These are phyloP conservation scores for Poeciliopsis infans DNA, from an alignment of 2,797 vertebrate genomes.

Conservation along the genomic window DNA sequence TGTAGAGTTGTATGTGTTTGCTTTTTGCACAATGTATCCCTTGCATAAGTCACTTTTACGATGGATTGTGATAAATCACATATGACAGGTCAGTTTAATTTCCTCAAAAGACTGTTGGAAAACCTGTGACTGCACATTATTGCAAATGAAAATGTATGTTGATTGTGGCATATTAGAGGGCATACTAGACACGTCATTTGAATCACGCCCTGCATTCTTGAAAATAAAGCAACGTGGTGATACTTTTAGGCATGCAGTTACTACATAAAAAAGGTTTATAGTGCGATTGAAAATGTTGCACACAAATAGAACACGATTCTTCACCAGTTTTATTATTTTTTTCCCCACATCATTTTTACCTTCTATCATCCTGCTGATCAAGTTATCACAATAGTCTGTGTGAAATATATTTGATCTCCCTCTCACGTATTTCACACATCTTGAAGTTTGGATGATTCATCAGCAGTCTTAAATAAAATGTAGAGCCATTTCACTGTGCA, in stretches of 20 bases:
- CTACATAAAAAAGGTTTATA: constrained; percentile 8
- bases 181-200: constrained; percentile 34
- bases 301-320: not conserved
- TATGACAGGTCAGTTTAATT: constrained; percentile 31
- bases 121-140: constrained; percentile 36
- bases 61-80: constrained; percentile 29
- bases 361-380: not conserved
- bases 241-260: constrained; percentile 8
- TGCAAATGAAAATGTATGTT: constrained; percentile 45
- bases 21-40: constrained; percentile 30
- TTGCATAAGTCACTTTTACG: constrained; percentile 40
- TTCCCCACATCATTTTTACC: not conserved
- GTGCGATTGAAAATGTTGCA: not conserved
- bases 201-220: constrained; percentile 15
- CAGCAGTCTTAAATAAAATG: not conserved
- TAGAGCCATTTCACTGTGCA: not conserved
- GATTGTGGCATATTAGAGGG: constrained; percentile 34
- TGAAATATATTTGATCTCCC: not conserved
- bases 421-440: not conserved
- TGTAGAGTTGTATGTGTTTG: constrained; percentile 27
- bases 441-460: not conserved
- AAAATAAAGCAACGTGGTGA: constrained; percentile 20
- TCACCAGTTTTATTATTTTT: not conserved
- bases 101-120: constrained; percentile 21
- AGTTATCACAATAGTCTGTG: not conserved